These are phyloP conservation scores for Cassiopea andromeda DNA, from an alignment of 30 jellyfish, hydroid and myxozoan genomes.

Conservation along the genomic window DNA sequence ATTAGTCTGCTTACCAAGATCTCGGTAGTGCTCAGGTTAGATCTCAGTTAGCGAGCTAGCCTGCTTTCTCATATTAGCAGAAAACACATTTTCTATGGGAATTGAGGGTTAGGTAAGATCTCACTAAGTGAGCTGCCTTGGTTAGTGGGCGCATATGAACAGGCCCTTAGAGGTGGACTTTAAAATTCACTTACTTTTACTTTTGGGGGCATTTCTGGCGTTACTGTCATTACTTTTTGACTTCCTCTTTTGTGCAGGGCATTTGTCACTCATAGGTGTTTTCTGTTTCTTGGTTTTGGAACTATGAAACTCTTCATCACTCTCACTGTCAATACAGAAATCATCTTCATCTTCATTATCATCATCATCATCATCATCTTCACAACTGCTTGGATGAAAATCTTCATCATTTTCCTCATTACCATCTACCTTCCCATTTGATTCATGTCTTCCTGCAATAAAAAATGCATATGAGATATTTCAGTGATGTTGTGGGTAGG, in stretches of 20 bases:
- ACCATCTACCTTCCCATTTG: constrained; percentile 53
- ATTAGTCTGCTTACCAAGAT: too few relatives aligned
- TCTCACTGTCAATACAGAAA: constrained; percentile 26
- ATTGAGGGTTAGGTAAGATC: too few relatives aligned
- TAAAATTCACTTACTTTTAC: neutral
- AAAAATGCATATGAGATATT: too few relatives aligned
- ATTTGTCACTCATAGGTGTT: neutral
- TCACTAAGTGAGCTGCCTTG: too few relatives aligned
- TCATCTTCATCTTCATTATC: constrained; percentile 27
- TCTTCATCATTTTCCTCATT: constrained; percentile 32
- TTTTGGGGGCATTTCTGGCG: neutral
- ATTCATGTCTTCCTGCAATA: neutral
- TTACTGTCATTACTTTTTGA: neutral
- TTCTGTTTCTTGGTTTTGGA: neutral
- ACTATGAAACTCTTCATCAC: neutral
- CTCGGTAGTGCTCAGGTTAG: too few relatives aligned
- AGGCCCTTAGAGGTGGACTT: too few relatives aligned
- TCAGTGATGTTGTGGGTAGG: too few relatives aligned
- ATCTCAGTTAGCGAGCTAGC: too few relatives aligned
- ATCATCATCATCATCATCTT: constrained; percentile 34
- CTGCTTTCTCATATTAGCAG: too few relatives aligned
- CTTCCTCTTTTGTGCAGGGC: neutral
- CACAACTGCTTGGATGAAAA: constrained; percentile 19
- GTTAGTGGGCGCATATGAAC: too few relatives aligned
- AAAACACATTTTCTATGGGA: too few relatives aligned